Percentiles rank a stretch among this genome's conserved stretches.
These are phyloP conservation scores for Spea hammondii DNA, from an alignment of 2,797 vertebrate species.

Conservation along the genomic window DNA sequence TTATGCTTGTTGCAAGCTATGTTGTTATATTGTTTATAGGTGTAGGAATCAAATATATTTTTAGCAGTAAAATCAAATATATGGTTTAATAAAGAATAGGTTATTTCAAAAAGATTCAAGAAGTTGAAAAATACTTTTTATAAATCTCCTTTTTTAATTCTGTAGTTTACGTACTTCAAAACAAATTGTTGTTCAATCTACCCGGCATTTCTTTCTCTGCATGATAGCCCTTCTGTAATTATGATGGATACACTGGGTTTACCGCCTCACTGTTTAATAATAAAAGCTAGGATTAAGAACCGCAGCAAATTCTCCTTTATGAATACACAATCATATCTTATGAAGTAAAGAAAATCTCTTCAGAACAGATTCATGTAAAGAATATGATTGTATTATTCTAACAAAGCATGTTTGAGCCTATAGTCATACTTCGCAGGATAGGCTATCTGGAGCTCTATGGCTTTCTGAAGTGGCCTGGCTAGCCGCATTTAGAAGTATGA, in stretches of 20 bases:
- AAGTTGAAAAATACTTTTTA: constrained; percentile 3
- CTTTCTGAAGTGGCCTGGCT: no score
- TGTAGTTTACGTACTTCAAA: constrained; percentile 2
- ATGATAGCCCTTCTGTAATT: constrained; percentile 14
- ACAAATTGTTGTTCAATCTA: not conserved
- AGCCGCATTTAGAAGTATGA: no score
- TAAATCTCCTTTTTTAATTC: not conserved
- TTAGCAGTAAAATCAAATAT: constrained; percentile 4
- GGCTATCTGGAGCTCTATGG: not conserved
- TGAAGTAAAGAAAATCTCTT: no score
- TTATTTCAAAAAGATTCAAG: constrained; percentile 20
- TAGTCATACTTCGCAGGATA: no score
- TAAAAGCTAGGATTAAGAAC: not conserved
- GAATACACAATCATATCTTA: not conserved
- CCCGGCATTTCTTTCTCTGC: not conserved
- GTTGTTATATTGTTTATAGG: no score
- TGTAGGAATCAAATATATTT: not conserved
- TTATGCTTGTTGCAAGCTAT: no score
- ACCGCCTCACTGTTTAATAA: constrained; percentile 1
- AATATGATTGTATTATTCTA: no score
- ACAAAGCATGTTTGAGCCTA: no score
- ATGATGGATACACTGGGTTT: not conserved
- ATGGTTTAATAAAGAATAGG: constrained; percentile 26
- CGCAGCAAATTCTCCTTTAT: constrained; percentile 4
- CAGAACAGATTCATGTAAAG: no score